A percentile compares a stretch with the other conserved stretches of the same genome.
These are phyloP conservation scores for Lycaon pictus DNA, from an alignment of 2,113 vertebrate species.

Conservation along the genomic window DNA sequence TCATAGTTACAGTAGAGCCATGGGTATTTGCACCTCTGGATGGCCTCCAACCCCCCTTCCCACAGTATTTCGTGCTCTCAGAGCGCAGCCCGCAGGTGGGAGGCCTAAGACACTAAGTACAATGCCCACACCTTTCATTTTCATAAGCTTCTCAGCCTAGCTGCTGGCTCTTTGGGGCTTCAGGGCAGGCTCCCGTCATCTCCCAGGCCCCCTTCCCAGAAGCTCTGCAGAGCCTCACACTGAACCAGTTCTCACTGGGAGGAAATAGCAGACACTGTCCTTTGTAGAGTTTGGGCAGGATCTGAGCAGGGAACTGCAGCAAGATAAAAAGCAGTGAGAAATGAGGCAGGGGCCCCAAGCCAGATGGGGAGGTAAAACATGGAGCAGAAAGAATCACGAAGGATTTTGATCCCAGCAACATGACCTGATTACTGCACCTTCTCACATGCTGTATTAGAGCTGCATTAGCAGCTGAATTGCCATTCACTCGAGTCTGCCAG, in stretches of 20 bases:
- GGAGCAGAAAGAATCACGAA: background rate
- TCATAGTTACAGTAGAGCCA: fast-evolving
- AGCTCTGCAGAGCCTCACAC: background rate
- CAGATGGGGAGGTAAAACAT: background rate
- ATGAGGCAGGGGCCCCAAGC: background rate
- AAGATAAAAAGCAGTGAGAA: background rate
- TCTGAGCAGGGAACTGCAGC: background rate
- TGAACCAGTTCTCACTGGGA: background rate
- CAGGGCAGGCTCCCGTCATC: background rate
- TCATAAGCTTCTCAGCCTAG: background rate
- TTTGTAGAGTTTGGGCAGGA: background rate
- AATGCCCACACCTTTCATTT: background rate
- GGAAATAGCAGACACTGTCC: background rate
- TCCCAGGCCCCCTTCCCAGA: background rate
- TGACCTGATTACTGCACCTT: constrained; percentile 33
- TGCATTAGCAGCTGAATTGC: constrained; percentile 64
- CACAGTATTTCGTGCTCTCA: fast-evolving
- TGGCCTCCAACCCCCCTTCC: background rate
- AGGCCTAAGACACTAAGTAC: background rate
- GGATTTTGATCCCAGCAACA: constrained; percentile 19
- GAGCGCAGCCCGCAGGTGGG: background rate
- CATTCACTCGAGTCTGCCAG: constrained; percentile 46
- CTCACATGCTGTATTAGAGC: constrained; percentile 35
- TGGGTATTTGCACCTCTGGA: background rate
- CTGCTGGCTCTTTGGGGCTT: background rate